These are phyloP conservation scores for Caenorhabditis remanei DNA, from an alignment of 1,140 invertebrate species.

Conservation along the genomic window DNA sequence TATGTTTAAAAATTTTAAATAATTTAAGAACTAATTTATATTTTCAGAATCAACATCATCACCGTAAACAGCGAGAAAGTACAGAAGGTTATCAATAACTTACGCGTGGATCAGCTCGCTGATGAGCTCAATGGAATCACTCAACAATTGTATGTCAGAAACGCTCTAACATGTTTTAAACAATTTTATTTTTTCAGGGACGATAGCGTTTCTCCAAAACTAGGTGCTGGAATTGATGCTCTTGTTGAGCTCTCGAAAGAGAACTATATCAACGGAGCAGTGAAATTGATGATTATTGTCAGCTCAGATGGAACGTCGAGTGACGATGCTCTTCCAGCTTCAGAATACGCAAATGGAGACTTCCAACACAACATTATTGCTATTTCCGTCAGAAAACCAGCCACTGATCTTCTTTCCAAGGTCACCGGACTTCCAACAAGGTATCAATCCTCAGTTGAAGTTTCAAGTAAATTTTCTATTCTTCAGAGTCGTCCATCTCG, in stretches of 20 bases:
- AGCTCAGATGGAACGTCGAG: conserved; percentile 71
- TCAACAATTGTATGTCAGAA: conserved; percentile 60
- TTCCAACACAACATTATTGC: conserved; percentile 70
- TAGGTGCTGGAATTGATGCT: conserved; percentile 69
- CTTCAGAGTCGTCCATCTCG: conserved; percentile 72
- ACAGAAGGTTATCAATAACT: neutral
- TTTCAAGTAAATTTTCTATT: neutral
- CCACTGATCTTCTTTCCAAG: conserved; percentile 68
- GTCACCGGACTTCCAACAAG: conserved; percentile 69
- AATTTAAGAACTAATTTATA: neutral
- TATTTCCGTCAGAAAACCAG: conserved; percentile 69
- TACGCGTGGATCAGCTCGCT: conserved; percentile 33
- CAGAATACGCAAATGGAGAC: conserved; percentile 67
- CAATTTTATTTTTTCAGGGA: conserved; percentile 38
- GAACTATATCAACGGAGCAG: conserved; percentile 66
- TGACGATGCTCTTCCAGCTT: conserved; percentile 66
- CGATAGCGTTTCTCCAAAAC: conserved; percentile 65
- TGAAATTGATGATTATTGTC: conserved; percentile 69
- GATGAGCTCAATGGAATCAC: conserved; percentile 62
- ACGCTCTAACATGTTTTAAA: neutral
- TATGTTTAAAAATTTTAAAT: neutral
- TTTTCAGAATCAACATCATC: conserved; percentile 69
- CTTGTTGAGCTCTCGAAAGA: conserved; percentile 66
- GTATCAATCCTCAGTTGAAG: conserved; percentile 38
- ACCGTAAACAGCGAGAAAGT: conserved; percentile 70